A percentile compares a stretch with the other conserved stretches of the same genome.
These are phyloP conservation scores for Crotophaga sulcirostris DNA, from an alignment of 2,113 vertebrate species.

Conservation along the genomic window DNA sequence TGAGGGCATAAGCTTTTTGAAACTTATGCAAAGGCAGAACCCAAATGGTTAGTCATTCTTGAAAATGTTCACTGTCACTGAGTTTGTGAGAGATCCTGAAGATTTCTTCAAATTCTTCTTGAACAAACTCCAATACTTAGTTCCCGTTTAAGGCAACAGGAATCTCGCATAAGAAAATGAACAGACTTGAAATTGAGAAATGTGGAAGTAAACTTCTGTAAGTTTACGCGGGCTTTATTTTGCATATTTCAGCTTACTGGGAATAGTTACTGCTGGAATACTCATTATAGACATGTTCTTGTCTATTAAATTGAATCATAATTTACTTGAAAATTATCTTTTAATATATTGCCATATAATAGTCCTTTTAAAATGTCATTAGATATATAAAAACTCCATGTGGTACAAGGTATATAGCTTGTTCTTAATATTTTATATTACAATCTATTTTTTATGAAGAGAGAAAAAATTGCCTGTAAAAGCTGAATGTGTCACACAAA, in stretches of 20 bases:
- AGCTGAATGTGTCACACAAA: neutral
- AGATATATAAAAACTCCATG: neutral
- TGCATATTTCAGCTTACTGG: slow-evolving; percentile 24
- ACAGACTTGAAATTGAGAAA: neutral
- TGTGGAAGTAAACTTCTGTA: neutral
- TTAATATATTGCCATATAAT: slow-evolving; percentile 49
- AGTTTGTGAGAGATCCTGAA: neutral
- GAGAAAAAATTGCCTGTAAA: neutral
- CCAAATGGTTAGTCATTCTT: neutral
- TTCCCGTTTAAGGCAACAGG: neutral
- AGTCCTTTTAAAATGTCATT: neutral
- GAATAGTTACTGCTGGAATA: slow-evolving; percentile 37
- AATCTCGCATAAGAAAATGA: neutral
- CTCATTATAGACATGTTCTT: neutral
- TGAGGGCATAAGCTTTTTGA: neutral
- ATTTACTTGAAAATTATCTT: slow-evolving; percentile 44
- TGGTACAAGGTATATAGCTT: slow-evolving; percentile 22
- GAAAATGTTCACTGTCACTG: neutral
- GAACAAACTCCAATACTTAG: neutral
- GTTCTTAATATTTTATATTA: slow-evolving; percentile 56
- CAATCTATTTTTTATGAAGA: slow-evolving; percentile 50
- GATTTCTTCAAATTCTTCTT: neutral
- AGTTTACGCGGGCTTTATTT: slow-evolving; percentile 19
- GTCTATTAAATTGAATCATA: slow-evolving; percentile 14
- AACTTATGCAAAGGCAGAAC: neutral